phyloP scores from a whole-genome alignment of 2,888 invertebrate genomes.

The Hirtodrosophila trivittata region DNA sequence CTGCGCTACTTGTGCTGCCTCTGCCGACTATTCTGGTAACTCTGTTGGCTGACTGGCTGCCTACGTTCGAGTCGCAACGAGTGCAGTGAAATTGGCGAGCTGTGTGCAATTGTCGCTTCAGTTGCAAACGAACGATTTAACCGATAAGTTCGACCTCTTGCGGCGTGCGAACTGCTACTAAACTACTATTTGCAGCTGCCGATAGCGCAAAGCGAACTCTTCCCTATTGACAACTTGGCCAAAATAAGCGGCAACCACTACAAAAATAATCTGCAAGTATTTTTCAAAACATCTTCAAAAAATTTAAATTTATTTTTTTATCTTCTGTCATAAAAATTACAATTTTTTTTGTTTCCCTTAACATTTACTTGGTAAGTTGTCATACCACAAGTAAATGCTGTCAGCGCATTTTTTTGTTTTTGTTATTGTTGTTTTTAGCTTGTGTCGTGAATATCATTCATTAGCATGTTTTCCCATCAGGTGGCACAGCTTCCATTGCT shows the following conservation, averaged over 20 bases:
- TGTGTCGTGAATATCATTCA: too few relatives aligned
- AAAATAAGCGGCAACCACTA: conserved; percentile 5
- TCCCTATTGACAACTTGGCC: conserved; percentile 7
- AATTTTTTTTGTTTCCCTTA: too few relatives aligned
- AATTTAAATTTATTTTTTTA: too few relatives aligned
- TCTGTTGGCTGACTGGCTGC: conserved; percentile 44
- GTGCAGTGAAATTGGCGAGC: conserved; percentile 63
- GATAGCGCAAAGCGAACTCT: conserved; percentile 27
- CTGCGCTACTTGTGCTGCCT: conserved; percentile 19
- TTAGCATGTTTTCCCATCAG: too few relatives aligned
- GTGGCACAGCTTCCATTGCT: too few relatives aligned
- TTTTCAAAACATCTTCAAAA: neutral
- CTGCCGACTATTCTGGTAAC: conserved; percentile 16
- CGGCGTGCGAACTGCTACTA: conserved; percentile 54
- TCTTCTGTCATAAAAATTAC: too few relatives aligned
- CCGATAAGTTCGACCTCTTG: conserved; percentile 74
- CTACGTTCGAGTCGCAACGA: conserved; percentile 50
- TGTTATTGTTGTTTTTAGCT: too few relatives aligned
- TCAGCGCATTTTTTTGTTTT: too few relatives aligned
- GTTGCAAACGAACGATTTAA: conserved; percentile 83
- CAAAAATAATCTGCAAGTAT: conserved; percentile 9
- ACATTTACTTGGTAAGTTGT: too few relatives aligned
- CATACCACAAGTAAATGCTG: too few relatives aligned
- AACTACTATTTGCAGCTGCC: conserved; percentile 31
- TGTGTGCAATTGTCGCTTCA: conserved; percentile 75